Conservation (phyloP, 2,888 invertebrate species). For the Cataglyphis albicans region DNA sequence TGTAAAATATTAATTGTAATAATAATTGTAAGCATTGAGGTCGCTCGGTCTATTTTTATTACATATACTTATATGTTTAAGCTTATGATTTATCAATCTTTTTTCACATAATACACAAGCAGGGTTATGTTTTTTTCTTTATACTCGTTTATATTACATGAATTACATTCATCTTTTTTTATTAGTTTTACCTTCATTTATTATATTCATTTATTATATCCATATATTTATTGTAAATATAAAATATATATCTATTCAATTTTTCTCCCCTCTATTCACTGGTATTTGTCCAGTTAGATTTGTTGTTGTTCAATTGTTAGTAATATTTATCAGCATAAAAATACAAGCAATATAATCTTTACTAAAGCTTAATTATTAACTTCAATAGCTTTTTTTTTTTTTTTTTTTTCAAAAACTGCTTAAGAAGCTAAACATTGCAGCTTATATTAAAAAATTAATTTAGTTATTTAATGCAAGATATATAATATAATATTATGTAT, state of each 20-base stretch:
- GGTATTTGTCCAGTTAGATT: background rate
- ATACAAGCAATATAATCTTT: slow-evolving; percentile 34
- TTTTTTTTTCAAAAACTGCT: slow-evolving; percentile 16
- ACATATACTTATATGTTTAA: too few species aligned
- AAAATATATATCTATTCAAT: slow-evolving; percentile 56
- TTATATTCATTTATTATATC: slow-evolving; percentile 28
- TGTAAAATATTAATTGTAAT: too few species aligned
- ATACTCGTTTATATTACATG: slow-evolving; percentile 18
- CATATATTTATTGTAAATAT: slow-evolving; percentile 52
- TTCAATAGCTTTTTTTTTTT: background rate
- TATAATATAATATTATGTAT: slow-evolving; percentile 39
- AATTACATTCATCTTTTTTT: background rate
- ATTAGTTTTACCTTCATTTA: background rate
- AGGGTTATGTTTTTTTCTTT: background rate
- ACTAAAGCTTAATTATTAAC: slow-evolving; percentile 44
- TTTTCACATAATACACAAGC: too few species aligned
- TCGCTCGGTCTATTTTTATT: too few species aligned
- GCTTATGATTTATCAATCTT: too few species aligned
- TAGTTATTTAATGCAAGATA: slow-evolving; percentile 53
- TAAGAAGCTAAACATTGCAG: slow-evolving; percentile 40
- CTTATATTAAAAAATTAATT: slow-evolving; percentile 41
- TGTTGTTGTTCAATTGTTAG: background rate
- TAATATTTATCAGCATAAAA: slow-evolving; percentile 46
- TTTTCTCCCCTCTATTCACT: slow-evolving; percentile 28
- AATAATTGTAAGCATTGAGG: too few species aligned